Evolutionary conservation across 1,140 invertebrate genomes (phyloP).

Genomic region (Ips typographus): DNA sequence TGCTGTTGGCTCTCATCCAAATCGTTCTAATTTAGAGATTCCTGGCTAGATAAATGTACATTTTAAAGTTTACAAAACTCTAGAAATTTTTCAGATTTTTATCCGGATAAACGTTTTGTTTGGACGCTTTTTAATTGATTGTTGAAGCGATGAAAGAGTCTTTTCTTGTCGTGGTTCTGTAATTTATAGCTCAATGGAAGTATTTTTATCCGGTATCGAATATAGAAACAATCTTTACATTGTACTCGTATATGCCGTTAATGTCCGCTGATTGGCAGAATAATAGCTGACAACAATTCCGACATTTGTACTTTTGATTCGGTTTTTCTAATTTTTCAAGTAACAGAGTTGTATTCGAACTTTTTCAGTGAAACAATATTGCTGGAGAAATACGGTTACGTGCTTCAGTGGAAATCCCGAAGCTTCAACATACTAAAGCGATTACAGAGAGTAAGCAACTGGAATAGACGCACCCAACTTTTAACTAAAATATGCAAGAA

Average conservation of each 20-base stretch:
- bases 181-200: neutral
- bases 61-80: neutral
- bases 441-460: neutral
- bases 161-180: neutral
- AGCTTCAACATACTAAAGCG: neutral
- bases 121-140: neutral
- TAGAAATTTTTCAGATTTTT: neutral
- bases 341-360: no score
- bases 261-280: neutral
- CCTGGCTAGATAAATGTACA: neutral
- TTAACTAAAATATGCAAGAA: neutral
- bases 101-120: neutral
- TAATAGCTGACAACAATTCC: conserved; percentile 1
- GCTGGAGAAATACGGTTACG: neutral
- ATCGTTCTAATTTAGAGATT: no score
- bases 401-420: neutral
- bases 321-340: no score
- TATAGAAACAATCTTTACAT: neutral
- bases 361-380: no score
- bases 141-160: neutral
- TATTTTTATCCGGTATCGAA: neutral
- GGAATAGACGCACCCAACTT: neutral
- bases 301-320: no score
- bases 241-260: neutral
- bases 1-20: no score